Evolutionary conservation across 2,797 vertebrate species (phyloP), one percentile per base, ranked within the genome.

Genomic region (Leptatherina wallacei): DNA sequence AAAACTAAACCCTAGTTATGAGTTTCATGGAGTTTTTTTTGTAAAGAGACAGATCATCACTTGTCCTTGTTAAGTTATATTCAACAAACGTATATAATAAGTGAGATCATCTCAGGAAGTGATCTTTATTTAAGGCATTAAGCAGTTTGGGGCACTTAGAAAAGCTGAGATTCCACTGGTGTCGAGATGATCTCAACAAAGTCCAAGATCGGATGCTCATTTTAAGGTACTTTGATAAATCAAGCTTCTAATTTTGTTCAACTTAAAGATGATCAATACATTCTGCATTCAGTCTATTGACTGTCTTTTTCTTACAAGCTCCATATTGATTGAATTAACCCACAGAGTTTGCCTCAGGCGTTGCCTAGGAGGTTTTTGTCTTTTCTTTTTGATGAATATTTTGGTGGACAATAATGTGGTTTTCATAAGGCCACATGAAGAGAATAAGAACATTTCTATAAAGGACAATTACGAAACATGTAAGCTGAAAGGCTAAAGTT

Each of bases 341-440:
- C 22, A 12, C 47, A 65, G 6, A 18, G 6, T 7, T 9, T 2
- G 22, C 36, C 30, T n/a, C 27, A 61, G 42, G 1, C 56, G 30
- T 44, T 42, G 29, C 11, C 42, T 32, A 16, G 32, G 52, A 61
- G 18, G 14, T 49, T 33, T 16, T 56, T 42, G 36, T 27, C 10
- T 18, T n/a, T 13, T 40, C 66, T 64, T 86, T 89, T 84, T 84
- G 86, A 81, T 87, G 70, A 69, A 61, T 69, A 7, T 33, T 56
- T 57, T 55, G 52, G 71, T 33, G 56, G 51, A 49, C 3, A 40
- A 59, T 54, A 20, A 56, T 9, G 49, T 42, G 12, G 24, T 58
- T 24, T 72, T 66, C 47, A 77, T 71, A 72, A 22, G 67, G 52
- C 51, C 8, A 69, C 61, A 61, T 84, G 83, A 87, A 86, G 82